Evolutionary conservation across 2,113 vertebrate genomes (phyloP).

Genomic region (Microcebus lehilahytsara): DNA sequence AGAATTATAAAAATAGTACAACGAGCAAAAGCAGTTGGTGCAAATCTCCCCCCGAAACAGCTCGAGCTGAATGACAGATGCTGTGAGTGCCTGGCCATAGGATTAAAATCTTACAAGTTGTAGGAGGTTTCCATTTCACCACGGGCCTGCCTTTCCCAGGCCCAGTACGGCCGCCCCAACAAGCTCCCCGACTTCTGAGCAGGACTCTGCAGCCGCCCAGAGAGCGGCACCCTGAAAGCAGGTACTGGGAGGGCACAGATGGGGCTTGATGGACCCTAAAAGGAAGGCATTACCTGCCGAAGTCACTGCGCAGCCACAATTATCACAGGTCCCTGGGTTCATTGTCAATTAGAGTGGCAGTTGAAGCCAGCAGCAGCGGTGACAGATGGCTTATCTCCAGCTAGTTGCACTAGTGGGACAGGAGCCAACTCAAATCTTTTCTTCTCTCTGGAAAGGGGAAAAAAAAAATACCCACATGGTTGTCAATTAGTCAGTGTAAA

Average conservation of each 20-base stretch:
- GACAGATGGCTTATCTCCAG: conserved; percentile 96
- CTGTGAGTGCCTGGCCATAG: conserved; percentile 9
- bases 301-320: conserved; percentile 91
- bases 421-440: conserved; percentile 88
- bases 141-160: conserved; percentile 78
- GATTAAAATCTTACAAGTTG: conserved; percentile 64
- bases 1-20: not conserved
- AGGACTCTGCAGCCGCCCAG: conserved; percentile 75
- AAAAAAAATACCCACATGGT: conserved; percentile 27
- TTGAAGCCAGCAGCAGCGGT: conserved; percentile 91
- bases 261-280: conserved; percentile 92
- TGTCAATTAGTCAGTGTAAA: conserved; percentile 75
- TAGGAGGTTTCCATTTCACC: conserved; percentile 42
- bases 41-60: not conserved
- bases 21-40: not conserved
- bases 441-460: conserved; percentile 68
- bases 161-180: not conserved
- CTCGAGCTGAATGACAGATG: conserved; percentile 57
- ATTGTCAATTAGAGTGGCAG: conserved; percentile 96
- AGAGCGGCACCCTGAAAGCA: conserved; percentile 31
- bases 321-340: conserved; percentile 92
- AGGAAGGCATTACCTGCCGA: conserved; percentile 93
- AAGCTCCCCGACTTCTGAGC: conserved; percentile 49
- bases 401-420: conserved; percentile 88
- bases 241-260: conserved; percentile 85